phyloP scores from a whole-genome alignment of 2,888 invertebrate species.

The Chaitophorus viminalis region DNA sequence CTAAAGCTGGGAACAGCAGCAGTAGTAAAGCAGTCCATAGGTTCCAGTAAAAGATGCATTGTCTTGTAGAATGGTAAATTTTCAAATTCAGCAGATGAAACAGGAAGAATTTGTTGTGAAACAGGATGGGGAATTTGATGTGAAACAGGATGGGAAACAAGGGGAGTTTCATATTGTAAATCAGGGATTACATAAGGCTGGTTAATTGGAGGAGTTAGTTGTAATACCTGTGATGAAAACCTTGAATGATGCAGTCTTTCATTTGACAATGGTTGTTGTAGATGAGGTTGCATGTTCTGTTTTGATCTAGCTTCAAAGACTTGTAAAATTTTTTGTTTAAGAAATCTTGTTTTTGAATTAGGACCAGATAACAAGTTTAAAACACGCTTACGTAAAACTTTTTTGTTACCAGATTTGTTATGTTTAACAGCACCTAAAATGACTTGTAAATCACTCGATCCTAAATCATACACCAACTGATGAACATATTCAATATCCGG shows the following conservation, averaged over 20 bases:
- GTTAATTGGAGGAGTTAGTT: no score
- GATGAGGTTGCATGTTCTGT: no score
- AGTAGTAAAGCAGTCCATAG: slow-evolving; percentile 37
- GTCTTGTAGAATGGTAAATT: slow-evolving; percentile 38
- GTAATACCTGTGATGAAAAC: no score
- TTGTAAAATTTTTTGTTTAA: slow-evolving; percentile 45
- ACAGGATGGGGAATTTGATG: no score
- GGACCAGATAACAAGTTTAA: slow-evolving; percentile 27
- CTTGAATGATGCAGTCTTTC: no score
- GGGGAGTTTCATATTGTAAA: no score
- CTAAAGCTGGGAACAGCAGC: slow-evolving; percentile 20
- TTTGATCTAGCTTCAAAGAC: slow-evolving; percentile 37
- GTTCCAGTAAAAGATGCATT: slow-evolving; percentile 15
- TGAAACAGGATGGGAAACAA: no score
- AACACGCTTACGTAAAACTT: slow-evolving; percentile 42
- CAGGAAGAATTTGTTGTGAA: no score
- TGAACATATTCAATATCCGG: slow-evolving; percentile 48
- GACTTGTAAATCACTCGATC: slow-evolving; percentile 23
- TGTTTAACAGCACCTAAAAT: slow-evolving; percentile 50
- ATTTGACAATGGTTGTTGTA: no score
- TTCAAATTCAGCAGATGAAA: slow-evolving; percentile 14
- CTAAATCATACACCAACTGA: slow-evolving; percentile 50
- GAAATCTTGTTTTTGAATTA: neutral
- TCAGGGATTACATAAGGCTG: no score
- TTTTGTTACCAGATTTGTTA: slow-evolving; percentile 44